Base-by-base conservation (phyloP, 2,888 invertebrate species). In the Buathra laborator region DNA sequence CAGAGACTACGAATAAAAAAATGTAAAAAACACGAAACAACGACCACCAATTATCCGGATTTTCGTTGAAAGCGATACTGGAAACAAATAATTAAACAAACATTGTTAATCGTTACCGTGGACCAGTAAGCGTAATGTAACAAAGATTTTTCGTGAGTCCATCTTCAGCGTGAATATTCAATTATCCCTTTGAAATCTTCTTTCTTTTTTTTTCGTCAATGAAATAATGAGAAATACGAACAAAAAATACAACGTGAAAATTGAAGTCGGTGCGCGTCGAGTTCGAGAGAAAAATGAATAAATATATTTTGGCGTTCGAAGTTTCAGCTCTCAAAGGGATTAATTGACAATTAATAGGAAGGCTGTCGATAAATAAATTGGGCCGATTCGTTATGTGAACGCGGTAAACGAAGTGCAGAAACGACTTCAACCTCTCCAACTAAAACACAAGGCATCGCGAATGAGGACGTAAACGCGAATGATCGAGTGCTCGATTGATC, bases 381-480 rank as follows among this genome's bases (percentile, higher is more conserved):
- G 37, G 56, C 56, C 56, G 24, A 19, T 19, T 9, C 56, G 56
- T 56, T 24, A 19, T 14, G 29, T 19, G 19, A 29, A 10, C 48
- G n/a, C 29, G 24, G 7, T n/a, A 46, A 16, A 16, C 5, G 19
- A 48, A 56, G 19, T 70, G 74, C 67, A 37, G 43, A 16, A 72
- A 59, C 46, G 48, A 37, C 32, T 53, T 32, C 9, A 37, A 32
- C 70, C 76, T 79, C 74, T 84, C 77, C 84, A 77, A 77, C 72
- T 68, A 74, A 43, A 66, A n/a, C 48, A 24, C 74, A 77, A 77
- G 19, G 43, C 14, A 24, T 64, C 71, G 51, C 6, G 62, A 67
- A 72, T 24, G 10, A 66, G 16, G 43, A 48, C 64, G 44, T 10
- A 32, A 67, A 56, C 46, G 43, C 29, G 51, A 74, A 59, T 44